These are phyloP conservation scores for Copsychus sechellarum DNA, from an alignment of 2,113 vertebrate species.

Conservation along the genomic window DNA sequence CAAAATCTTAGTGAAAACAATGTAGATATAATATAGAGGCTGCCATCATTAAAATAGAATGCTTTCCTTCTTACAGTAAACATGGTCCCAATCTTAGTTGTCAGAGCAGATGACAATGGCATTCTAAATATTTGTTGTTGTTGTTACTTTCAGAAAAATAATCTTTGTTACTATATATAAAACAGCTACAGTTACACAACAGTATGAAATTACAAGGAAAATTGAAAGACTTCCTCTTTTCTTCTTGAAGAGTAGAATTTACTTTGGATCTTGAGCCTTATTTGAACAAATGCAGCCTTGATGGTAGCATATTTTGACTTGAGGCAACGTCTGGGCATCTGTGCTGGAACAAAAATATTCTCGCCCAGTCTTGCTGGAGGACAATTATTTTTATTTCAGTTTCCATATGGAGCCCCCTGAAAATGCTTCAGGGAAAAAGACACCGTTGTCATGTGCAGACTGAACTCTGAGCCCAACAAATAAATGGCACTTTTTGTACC, in stretches of 20 bases:
- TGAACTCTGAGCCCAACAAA: background rate
- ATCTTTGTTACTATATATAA: background rate
- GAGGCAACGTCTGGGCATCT: background rate
- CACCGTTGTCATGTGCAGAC: background rate
- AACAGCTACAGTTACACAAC: background rate
- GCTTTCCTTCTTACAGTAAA: background rate
- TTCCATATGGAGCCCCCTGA: background rate
- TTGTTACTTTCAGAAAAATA: background rate
- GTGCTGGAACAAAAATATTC: background rate
- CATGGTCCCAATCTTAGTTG: background rate
- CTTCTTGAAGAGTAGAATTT: background rate
- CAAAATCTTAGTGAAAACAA: background rate
- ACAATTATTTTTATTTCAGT: background rate
- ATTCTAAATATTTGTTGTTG: background rate
- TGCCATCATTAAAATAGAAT: background rate
- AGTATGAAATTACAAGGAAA: background rate
- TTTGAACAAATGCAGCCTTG: background rate
- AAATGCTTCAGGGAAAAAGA: background rate
- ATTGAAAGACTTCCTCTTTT: background rate
- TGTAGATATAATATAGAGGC: background rate
- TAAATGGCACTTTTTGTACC: background rate
- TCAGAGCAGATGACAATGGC: background rate
- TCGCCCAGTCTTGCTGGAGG: background rate
- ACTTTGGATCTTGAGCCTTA: background rate
- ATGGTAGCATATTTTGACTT: background rate